Evolutionary conservation across 2,888 invertebrate genomes (phyloP), one percentile per base, ranked within the genome.

Genomic region (Eucriotettix oculatus): DNA sequence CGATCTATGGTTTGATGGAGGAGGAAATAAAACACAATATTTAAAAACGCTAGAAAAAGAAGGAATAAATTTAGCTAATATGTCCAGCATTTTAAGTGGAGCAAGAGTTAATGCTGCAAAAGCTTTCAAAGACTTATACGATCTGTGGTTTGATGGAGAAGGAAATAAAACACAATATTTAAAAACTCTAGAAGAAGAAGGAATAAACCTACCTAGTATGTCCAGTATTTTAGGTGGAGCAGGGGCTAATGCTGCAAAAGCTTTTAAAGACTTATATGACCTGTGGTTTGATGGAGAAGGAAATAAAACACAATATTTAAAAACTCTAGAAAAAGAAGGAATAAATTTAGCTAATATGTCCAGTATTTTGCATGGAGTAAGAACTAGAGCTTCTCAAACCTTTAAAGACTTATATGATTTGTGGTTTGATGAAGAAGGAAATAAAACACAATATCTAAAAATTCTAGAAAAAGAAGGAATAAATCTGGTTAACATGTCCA

Each of bases 71-170:
- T 7, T 7, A 29, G 2, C 29, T 62, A 66, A 58, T 58, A 62
- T 68, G 44, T 68, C 68, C 43, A 65, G 66, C 64, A 68, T 70
- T 65, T 66, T 68, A 52, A 17, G 44, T 65, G 66, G 63, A 64
- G 64, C 66, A 66, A 64, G 68, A 62, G 62, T 62, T 55, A 66
- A 66, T 58, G 66, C 66, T 62, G 56, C 66, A 56, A 63, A 64
- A 63, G 64, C 66, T 61, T 68, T 70, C 64, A 66, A 68, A 66
- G 66, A 67, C 62, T 67, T 69, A 62, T 67, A 66, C 65, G 62
- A 67, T 61, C 62, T 66, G 59, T 68, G 67, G 65, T 68, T 70
- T 66, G 65, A 68, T 66, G 59, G 58, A 10, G 3, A 66, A 56
- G 68, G 66, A 60, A 67, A 66, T 58, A 65, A 65, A 48, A 48